These are phyloP conservation scores for Platichthys stellatus DNA, from an alignment of 2,113 vertebrate species.

Conservation along the genomic window DNA sequence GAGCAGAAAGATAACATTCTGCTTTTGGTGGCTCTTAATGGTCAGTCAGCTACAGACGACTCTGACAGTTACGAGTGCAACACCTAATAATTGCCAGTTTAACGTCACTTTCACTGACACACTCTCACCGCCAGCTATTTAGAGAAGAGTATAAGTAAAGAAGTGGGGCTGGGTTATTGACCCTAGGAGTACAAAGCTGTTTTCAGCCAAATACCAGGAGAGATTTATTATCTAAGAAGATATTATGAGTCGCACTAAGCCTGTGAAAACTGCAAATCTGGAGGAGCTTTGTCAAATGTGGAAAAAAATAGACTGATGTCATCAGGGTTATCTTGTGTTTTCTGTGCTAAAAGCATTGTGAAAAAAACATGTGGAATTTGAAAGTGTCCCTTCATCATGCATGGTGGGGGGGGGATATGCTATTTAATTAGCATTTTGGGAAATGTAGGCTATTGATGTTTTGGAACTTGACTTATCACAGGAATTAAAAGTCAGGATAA, in stretches of 20 bases:
- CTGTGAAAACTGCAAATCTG: background rate
- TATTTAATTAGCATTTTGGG: too few species aligned
- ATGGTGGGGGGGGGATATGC: too few species aligned
- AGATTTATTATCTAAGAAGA: background rate
- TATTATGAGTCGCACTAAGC: background rate
- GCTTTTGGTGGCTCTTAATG: constrained; percentile 20
- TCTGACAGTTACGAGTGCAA: constrained; percentile 45
- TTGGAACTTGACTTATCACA: too few species aligned
- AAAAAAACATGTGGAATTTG: too few species aligned
- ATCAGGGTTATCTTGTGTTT: too few species aligned
- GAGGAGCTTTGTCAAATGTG: background rate
- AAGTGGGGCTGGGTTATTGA: background rate
- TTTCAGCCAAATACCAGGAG: background rate
- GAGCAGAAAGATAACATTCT: constrained; percentile 54
- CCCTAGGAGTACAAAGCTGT: background rate
- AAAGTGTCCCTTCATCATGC: too few species aligned
- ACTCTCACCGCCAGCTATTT: constrained; percentile 23
- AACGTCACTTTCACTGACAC: constrained; percentile 39
- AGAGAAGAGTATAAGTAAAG: constrained; percentile 21
- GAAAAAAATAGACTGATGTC: background rate
- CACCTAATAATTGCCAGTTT: constrained; percentile 43
- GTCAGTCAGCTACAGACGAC: background rate
- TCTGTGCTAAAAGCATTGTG: too few species aligned
- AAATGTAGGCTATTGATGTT: too few species aligned
- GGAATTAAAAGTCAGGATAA: too few species aligned